phyloP scores from a whole-genome alignment of 2,797 vertebrate genomes.

The Halcyon badia region DNA sequence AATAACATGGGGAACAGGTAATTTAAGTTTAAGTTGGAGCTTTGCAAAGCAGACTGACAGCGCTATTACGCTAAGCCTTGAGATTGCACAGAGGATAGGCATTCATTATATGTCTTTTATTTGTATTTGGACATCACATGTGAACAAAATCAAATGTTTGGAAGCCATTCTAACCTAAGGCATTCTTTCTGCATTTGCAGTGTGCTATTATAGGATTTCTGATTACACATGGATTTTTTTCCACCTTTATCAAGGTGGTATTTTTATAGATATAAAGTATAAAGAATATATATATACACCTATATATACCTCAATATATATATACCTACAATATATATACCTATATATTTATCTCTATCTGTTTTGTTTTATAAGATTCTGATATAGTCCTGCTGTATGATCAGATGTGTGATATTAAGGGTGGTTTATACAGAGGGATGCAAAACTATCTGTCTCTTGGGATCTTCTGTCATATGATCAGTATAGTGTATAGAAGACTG shows the following conservation, averaged over 20 bases:
- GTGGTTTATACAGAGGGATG: not conserved
- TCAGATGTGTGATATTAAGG: not conserved
- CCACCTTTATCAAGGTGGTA: not conserved
- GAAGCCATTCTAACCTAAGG: not conserved
- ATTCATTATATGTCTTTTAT: not conserved
- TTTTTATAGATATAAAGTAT: not conserved
- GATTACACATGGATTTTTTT: not conserved
- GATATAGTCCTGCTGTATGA: not conserved
- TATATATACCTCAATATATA: not conserved
- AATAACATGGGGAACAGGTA: not conserved
- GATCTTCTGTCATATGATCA: not conserved
- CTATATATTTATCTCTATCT: not conserved
- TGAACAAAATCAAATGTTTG: not conserved
- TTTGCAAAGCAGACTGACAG: not conserved
- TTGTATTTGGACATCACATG: not conserved
- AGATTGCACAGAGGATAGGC: not conserved
- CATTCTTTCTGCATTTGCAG: not conserved
- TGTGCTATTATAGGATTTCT: not conserved
- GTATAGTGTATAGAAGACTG: not conserved
- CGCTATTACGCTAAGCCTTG: not conserved
- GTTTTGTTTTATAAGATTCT: not conserved
- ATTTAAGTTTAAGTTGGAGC: not conserved
- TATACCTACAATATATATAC: not conserved
- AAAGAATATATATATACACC: not conserved
- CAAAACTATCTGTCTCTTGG: not conserved